Base-by-base conservation (phyloP, 2,113 vertebrate genomes). In the Pseudopipra pipra region DNA sequence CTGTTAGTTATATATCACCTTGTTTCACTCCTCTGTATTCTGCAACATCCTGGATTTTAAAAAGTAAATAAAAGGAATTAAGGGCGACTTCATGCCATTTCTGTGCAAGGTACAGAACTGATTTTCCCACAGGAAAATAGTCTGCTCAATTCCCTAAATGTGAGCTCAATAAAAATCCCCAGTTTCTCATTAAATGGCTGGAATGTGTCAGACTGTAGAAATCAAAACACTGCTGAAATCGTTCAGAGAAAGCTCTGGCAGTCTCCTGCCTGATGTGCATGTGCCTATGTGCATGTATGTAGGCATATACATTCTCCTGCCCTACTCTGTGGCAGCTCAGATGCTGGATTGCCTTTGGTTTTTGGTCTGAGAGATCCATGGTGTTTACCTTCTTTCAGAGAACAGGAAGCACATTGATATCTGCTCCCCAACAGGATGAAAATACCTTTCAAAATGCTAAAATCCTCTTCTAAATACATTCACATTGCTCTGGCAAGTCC, bases 151-250 rank as follows among this genome's bases (percentile, higher is more conserved):
- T 96, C 87, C 91, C 82, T 84, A 77, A 85, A 91, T 85, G 65
- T 21, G 63, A 83, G 82, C 75, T 80, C 82, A 90, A 0, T 71
- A 90, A 94, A 94, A 95, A 52, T 81, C 87, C 75, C 90, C 76
- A 92, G 91, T 68, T 95, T 89, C 94, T 96, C 80, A 90, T 93
- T 95, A 90, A 93, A 81, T 78, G 61, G 68, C 86, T 96, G 93
- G 94, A 97, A 93, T 95, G 76, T 89, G 61, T 93, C 80, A 86
- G 83, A 63, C 76, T 95, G 76, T 49, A 93, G 95, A 81, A 95
- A 70, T 89, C 68, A 89, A 92, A 95, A 95, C 76, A 90, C 68
- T 71, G 70, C 83, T 90, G 91, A 90, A 95, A 93, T 52, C 5
- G 0, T 78, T 92, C 77, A 71, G 83, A 93, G 55, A 71, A 68